phyloP scores from a whole-genome alignment of 2,797 vertebrate genomes.

The Cossypha caffra region DNA sequence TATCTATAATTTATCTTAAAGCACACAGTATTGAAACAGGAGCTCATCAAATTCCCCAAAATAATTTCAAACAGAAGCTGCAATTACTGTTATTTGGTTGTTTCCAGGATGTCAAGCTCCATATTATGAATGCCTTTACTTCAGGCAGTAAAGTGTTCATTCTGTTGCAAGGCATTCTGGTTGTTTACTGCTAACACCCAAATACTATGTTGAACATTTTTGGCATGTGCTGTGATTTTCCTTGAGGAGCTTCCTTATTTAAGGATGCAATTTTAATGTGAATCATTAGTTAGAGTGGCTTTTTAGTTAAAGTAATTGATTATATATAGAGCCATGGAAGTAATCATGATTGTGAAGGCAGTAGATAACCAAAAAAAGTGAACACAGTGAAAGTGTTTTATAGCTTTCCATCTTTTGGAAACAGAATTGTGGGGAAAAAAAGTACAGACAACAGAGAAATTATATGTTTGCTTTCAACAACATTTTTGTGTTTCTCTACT shows the following conservation, averaged over 20 bases:
- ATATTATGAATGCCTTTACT: not conserved
- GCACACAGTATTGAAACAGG: not conserved
- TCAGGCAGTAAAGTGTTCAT: not conserved
- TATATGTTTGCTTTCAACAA: not conserved
- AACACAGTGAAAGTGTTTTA: not conserved
- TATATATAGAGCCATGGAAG: not conserved
- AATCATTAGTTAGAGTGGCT: not conserved
- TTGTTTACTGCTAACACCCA: not conserved
- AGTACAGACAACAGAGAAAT: not conserved
- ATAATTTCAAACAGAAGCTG: slow-evolving; percentile 7
- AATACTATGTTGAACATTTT: not conserved
- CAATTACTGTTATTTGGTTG: not conserved
- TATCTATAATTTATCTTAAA: not conserved
- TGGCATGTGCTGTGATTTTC: not conserved
- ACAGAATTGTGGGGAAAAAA: not conserved
- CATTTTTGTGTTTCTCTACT: not conserved
- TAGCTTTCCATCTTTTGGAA: not conserved
- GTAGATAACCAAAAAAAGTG: not conserved
- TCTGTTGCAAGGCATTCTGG: not conserved
- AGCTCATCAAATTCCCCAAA: not conserved
- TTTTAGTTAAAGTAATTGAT: not conserved
- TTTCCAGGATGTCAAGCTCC: not conserved
- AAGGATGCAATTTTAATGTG: not conserved
- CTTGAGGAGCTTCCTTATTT: not conserved
- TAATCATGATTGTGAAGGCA: fast-evolving